Conservation (phyloP, 2,888 invertebrate genomes). For the Coronaproctus castanopsis region DNA sequence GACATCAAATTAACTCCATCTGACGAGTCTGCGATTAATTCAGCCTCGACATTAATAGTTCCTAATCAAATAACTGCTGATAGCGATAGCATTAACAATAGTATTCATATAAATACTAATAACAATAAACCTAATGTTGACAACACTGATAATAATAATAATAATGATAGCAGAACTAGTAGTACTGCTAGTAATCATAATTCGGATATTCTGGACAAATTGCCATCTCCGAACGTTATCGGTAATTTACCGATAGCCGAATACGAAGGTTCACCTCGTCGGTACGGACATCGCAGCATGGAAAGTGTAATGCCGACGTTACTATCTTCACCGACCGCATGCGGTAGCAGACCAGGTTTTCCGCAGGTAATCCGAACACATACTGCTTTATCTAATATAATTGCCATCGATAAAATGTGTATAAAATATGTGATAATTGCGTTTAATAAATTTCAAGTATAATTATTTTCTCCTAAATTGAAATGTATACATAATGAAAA, state of each 20-base stretch:
- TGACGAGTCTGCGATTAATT: neutral
- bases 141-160: conserved; percentile 10
- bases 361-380: conserved; percentile 36
- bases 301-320: conserved; percentile 31
- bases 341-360: conserved; percentile 68
- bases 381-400: no score
- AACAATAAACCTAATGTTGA: conserved; percentile 20
- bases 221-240: conserved; percentile 38
- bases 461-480: no score
- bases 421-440: no score
- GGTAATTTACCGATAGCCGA: conserved; percentile 78
- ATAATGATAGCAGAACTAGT: neutral
- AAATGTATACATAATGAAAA: no score
- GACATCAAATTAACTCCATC: neutral
- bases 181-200: neutral
- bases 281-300: conserved; percentile 46
- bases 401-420: no score
- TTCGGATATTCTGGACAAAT: no score
- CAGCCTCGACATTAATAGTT: neutral
- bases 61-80: no score
- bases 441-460: no score
- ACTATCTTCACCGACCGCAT: conserved; percentile 42
- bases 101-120: neutral
- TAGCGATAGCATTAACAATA: no score
- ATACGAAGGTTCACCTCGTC: conserved; percentile 73